Evolutionary conservation across 2,113 vertebrate genomes (phyloP).

Genomic region (Cygnus atratus): DNA sequence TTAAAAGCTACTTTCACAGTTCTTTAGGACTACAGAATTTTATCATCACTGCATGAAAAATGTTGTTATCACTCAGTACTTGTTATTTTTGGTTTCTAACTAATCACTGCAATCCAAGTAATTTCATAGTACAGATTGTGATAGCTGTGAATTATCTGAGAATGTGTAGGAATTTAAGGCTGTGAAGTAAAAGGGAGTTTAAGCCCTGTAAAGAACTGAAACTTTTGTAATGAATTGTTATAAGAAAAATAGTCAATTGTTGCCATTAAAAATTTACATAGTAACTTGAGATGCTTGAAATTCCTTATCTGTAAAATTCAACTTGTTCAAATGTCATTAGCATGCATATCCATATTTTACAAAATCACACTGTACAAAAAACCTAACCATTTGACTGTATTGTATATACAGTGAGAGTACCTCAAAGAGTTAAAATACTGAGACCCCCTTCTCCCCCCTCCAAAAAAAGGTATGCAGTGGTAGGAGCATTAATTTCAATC

Average conservation of each 20-base stretch:
- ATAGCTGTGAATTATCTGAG: background rate
- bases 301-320: background rate
- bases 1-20: background rate
- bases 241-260: background rate
- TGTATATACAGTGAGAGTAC: background rate
- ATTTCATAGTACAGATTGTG: background rate
- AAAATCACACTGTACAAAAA: background rate
- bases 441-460: background rate
- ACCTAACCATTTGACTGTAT: background rate
- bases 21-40: background rate
- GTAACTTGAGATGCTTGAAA: background rate
- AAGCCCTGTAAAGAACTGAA: background rate
- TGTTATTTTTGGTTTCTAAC: background rate
- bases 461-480: background rate
- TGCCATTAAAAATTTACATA: background rate
- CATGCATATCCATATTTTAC: background rate
- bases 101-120: background rate
- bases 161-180: background rate
- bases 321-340: background rate
- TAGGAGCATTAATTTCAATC: background rate
- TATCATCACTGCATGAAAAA: background rate
- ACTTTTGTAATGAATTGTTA: background rate
- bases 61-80: background rate
- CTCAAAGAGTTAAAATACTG: rapidly evolving
- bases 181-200: background rate